A percentile compares a stretch with the other conserved stretches of the same genome.
Evolutionary conservation across 1,140 invertebrate genomes (phyloP).

Genomic region (Sesamia nonagrioides): DNA sequence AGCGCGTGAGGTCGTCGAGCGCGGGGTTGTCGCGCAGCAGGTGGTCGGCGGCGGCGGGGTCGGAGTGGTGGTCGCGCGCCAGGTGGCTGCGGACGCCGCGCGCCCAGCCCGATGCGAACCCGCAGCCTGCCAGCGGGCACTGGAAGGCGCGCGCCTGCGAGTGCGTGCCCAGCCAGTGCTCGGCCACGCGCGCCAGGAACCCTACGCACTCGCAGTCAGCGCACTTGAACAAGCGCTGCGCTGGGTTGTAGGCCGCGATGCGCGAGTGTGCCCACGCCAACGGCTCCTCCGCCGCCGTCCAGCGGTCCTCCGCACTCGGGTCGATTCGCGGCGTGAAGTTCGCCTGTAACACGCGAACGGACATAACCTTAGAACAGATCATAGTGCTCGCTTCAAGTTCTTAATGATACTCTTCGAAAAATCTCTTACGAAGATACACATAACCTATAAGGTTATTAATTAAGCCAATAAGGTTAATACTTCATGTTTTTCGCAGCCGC

Average conservation of each 20-base stretch:
- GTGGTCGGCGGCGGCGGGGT: slow-evolving; percentile 89
- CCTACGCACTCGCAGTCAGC: slow-evolving; percentile 93
- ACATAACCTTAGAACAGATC: no score
- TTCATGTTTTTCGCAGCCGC: no score
- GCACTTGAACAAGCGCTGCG: slow-evolving; percentile 92
- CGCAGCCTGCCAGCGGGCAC: slow-evolving; percentile 89
- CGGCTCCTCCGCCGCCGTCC: slow-evolving; percentile 90
- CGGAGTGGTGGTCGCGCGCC: slow-evolving; percentile 89
- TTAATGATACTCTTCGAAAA: no score
- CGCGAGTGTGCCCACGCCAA: slow-evolving; percentile 91
- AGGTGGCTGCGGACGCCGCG: slow-evolving; percentile 92
- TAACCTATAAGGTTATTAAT: no score
- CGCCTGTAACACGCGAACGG: slow-evolving; percentile 63
- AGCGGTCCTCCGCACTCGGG: slow-evolving; percentile 89
- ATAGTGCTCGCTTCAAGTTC: no score
- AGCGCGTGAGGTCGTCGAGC: slow-evolving; percentile 91
- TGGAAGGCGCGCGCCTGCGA: slow-evolving; percentile 91
- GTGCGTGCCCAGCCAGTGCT: slow-evolving; percentile 95
- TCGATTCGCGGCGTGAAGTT: slow-evolving; percentile 87
- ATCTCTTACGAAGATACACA: no score
- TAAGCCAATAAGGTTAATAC: no score
- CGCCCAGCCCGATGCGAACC: slow-evolving; percentile 92
- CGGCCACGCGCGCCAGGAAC: slow-evolving; percentile 92
- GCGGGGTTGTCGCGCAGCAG: slow-evolving; percentile 91
- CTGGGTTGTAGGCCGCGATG: slow-evolving; percentile 91